phyloP scores from a whole-genome alignment of 2,888 invertebrate genomes.

The Sceliomorpha sp. region DNA sequence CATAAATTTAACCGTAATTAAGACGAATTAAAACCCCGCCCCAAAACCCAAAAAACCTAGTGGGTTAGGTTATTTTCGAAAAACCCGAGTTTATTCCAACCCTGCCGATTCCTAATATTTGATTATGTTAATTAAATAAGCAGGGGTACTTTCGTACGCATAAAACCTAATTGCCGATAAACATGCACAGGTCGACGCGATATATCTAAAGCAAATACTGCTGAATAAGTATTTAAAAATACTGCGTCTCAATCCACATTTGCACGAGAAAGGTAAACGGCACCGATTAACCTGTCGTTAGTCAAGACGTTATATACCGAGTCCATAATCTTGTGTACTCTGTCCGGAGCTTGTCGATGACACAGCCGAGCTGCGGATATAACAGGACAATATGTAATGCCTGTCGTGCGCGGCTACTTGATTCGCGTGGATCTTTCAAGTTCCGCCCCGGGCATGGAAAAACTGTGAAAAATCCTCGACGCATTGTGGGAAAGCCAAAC shows the following conservation, averaged over 20 bases:
- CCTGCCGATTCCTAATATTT: no score
- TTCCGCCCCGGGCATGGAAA: conserved; percentile 35
- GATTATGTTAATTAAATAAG: no score
- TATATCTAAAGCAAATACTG: no score
- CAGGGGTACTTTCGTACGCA: no score
- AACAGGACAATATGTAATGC: conserved; percentile 54
- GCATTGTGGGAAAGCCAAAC: conserved; percentile 56
- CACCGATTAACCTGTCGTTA: conserved; percentile 42
- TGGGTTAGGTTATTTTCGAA: no score
- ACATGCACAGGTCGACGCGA: no score
- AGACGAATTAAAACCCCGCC: no score
- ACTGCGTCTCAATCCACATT: conserved; percentile 10
- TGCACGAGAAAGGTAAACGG: conserved; percentile 35
- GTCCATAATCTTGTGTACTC: conserved; percentile 49
- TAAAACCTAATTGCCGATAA: no score
- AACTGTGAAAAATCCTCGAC: conserved; percentile 37
- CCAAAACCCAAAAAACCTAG: no score
- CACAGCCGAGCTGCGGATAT: conserved; percentile 20
- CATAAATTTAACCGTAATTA: no score
- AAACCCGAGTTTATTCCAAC: no score
- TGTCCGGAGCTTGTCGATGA: conserved; percentile 46
- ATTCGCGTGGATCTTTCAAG: conserved; percentile 50
- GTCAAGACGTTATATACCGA: conserved; percentile 45
- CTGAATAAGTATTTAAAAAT: conserved; percentile 15
- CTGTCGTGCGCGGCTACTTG: conserved; percentile 54